A percentile compares a stretch with the other conserved stretches of the same genome.
Evolutionary conservation across 2,113 vertebrate genomes (phyloP).

Genomic region (Gracilinanus agilis): DNA sequence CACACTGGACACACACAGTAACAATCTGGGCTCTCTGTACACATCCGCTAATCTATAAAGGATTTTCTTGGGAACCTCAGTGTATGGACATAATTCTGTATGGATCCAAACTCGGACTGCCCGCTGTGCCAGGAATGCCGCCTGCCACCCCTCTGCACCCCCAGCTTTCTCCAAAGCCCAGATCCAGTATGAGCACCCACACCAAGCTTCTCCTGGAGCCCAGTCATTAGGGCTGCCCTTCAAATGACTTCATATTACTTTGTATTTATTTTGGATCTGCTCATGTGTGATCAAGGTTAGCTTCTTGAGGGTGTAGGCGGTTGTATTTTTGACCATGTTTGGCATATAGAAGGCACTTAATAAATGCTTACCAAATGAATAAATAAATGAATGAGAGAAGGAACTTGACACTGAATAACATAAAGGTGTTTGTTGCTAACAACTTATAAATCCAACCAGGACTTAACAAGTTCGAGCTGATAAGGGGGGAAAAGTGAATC

Average conservation of each 20-base stretch:
- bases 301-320: not conserved
- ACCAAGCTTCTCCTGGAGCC: not conserved
- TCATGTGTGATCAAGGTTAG: not conserved
- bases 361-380: conserved; percentile 19
- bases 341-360: not conserved
- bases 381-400: not conserved
- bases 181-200: too few relatives aligned
- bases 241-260: not conserved
- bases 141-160: not conserved
- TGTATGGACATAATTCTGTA: not conserved
- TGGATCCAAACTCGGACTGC: not conserved
- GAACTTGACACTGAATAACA: conserved; percentile 37
- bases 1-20: not conserved
- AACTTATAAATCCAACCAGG: conserved; percentile 35
- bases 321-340: not conserved
- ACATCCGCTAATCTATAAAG: not conserved
- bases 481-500: conserved; percentile 21
- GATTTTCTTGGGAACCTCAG: not conserved
- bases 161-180: not conserved
- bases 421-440: conserved; percentile 41
- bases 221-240: not conserved
- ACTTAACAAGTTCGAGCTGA: conserved; percentile 42
- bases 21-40: not conserved
- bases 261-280: not conserved
- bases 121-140: not conserved